Conservation (phyloP, 2,888 invertebrate species). For the Lordiphosa andalusiaca region DNA sequence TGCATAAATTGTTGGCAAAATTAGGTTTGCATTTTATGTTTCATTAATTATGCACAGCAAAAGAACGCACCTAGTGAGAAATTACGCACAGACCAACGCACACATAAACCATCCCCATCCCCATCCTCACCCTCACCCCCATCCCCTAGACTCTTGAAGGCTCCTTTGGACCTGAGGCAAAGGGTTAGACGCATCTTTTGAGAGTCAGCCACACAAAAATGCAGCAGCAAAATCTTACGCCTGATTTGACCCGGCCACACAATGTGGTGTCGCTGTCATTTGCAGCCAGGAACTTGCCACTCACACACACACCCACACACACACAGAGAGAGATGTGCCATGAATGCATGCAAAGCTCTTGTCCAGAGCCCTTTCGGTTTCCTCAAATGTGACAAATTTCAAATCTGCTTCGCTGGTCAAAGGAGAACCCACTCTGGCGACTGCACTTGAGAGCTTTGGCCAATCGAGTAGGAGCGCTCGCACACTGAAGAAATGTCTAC, state of each 20-base stretch:
- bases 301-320: conserved; percentile 18
- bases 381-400: conserved; percentile 56
- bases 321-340: conserved; percentile 2
- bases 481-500: conserved; percentile 33
- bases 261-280: conserved; percentile 48
- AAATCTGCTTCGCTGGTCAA: conserved; percentile 65
- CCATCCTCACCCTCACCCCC: too few species aligned
- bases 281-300: conserved; percentile 23
- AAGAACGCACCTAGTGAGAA: conserved; percentile 23
- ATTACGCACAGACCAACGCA: conserved; percentile 73
- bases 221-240: conserved; percentile 59
- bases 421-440: conserved; percentile 35
- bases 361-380: conserved; percentile 29
- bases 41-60: conserved; percentile 75
- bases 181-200: conserved; percentile 43
- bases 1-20: conserved; percentile 59
- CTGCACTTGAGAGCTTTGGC: conserved; percentile 30
- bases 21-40: conserved; percentile 73
- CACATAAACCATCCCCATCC: conserved; percentile 28
- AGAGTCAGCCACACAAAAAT: conserved; percentile 34
- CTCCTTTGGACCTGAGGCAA: too few species aligned
- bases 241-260: conserved; percentile 56
- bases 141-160: too few species aligned
- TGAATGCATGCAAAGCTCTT: conserved; percentile 12
- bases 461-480: conserved; percentile 47